Conservation (phyloP, 2,797 vertebrate genomes). For the Monodelphis domestica region DNA sequence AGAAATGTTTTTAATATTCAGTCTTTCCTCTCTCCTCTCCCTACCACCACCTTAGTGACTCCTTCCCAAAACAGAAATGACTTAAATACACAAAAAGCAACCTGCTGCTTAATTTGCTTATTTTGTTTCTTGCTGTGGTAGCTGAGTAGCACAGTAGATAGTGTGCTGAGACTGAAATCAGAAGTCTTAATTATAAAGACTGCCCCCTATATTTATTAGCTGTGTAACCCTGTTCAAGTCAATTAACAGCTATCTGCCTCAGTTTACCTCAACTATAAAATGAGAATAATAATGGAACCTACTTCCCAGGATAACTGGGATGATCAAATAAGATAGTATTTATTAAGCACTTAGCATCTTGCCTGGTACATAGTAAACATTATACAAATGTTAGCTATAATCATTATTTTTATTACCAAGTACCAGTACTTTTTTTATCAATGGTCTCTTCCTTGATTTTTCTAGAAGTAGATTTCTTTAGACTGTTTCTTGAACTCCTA, state of each 20-base stretch:
- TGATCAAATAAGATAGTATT: not conserved
- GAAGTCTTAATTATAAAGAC: not conserved
- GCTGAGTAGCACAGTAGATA: not conserved
- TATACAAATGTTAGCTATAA: not conserved
- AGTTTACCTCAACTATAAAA: not conserved
- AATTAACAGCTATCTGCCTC: not conserved
- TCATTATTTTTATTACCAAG: not conserved
- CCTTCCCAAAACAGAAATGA: not conserved
- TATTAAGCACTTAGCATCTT: not conserved
- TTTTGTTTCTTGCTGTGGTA: not conserved
- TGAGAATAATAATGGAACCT: too few species aligned
- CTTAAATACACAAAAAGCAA: not conserved
- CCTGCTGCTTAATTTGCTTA: not conserved
- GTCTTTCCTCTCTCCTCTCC: not conserved
- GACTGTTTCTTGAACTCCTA: not conserved
- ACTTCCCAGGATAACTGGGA: not conserved
- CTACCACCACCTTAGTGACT: not conserved
- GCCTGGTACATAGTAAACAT: not conserved
- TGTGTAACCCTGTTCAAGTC: not conserved
- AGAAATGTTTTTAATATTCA: not conserved
- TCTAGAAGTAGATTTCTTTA: not conserved
- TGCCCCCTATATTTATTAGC: not conserved
- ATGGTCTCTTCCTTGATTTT: not conserved
- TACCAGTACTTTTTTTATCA: not conserved
- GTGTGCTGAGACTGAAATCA: not conserved